Base-by-base conservation (phyloP, 2,113 vertebrate genomes). In the Ophthalmolycus amberensis region DNA sequence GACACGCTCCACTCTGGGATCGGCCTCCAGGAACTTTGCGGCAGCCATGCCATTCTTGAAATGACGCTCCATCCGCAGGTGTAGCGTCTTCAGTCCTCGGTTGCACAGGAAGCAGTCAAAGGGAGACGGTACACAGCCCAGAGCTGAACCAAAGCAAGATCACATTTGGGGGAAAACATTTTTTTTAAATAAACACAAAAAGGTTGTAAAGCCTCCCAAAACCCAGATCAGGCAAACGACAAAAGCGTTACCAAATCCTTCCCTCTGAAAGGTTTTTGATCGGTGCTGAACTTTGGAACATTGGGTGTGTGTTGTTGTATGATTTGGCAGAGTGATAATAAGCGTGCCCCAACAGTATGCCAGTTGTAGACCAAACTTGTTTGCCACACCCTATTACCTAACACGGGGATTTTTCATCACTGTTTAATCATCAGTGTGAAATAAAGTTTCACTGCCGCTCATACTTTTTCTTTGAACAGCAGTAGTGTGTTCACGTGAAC, bases 61-160 rank as follows among this genome's bases (percentile, higher is more conserved):
- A 88, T 99, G 98, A 10, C 95, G 96, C 63, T 95, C 95, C 98
- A 99, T 99, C 1, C 98, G 93, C 58, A 99, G 18, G 6, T 95
- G 93, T 0, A 99, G 91, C 0, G 98, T 99, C 94, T 99, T 99
- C 79, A 99, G 92, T 1, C 98, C 98, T 0, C 98, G 95, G 75
- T 94, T 97, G 70, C 96, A 97, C 42, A 99, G 75, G 94, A 84
- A 99, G 71, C 97, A 99, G 89, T 99, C 98, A 37, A 99, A 95
- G 50, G 98, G 97, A 37, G 98, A 99, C 0, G 98, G 98, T 1
- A 99, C 88, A 0, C 95, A 91, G 4, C 98, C 98, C 7, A 99
- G 75, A 9, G 96, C 98, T 99, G 10, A 2, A 75, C 27, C 10
- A 29, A 25, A 34, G 16, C 20, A 32, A 11, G n/a, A 37, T 38